Percentiles rank a stretch among this genome's conserved stretches.
Evolutionary conservation across 2,888 invertebrate species (phyloP).

Genomic region (Epinotia nisella): DNA sequence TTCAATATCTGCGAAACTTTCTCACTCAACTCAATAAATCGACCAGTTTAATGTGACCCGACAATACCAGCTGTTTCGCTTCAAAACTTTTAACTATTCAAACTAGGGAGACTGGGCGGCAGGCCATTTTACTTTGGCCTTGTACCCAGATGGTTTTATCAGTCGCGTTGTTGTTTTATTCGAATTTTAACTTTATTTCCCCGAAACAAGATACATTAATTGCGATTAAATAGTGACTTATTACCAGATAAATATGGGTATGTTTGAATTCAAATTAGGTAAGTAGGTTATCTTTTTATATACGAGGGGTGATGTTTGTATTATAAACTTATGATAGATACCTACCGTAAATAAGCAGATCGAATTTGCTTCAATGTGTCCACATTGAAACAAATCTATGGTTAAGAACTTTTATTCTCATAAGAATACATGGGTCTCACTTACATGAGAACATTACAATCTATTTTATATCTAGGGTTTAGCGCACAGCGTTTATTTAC

Average conservation of each 20-base stretch:
- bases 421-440: no score
- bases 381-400: no score
- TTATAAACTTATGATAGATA: no score
- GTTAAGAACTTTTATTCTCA: no score
- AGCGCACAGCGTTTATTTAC: no score
- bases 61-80: conserved; percentile 48
- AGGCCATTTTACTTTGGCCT: conserved; percentile 65
- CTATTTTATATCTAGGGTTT: no score
- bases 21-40: conserved; percentile 78
- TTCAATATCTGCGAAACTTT: conserved; percentile 84
- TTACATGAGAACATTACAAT: no score
- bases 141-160: conserved; percentile 79
- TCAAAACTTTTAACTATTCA: conserved; percentile 49
- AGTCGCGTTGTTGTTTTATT: conserved; percentile 63
- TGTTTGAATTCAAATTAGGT: conserved; percentile 3
- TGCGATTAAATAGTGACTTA: conserved; percentile 16
- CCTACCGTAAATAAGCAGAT: not conserved
- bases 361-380: not conserved
- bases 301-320: not conserved
- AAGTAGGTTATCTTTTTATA: not conserved
- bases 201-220: conserved; percentile 51
- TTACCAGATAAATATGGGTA: not conserved
- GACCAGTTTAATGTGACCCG: conserved; percentile 65
- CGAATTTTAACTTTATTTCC: conserved; percentile 66
- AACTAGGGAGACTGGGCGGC: conserved; percentile 49